Base-by-base conservation (phyloP, 2,797 vertebrate species). In the Vireo griseus region DNA sequence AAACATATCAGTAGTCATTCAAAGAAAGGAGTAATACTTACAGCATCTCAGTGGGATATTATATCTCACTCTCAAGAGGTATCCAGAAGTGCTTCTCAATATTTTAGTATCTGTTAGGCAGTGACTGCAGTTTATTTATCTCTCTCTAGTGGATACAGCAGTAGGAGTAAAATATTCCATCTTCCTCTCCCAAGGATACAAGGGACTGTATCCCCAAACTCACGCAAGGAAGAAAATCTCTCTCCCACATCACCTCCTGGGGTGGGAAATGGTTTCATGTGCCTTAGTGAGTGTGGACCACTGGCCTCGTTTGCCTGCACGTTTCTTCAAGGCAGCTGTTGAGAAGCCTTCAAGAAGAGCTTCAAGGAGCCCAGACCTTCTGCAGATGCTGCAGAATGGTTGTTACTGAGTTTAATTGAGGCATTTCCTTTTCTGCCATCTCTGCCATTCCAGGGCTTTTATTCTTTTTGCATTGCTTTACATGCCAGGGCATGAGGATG, bases 101-200 rank as follows among this genome's bases (percentile, higher is more conserved):
- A 94, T 96, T 96, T 95, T 77, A 96, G 81, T 95, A 92, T 93
- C 89, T 96, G 89, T 57, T 94, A 96, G 96, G 96, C 95, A 89
- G 33, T 93, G 94, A 90, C 72, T 92, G 84, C 85, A 65, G 81
- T 94, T 95, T 96, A 95, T 94, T 95, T 91, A 22, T 78, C 66
- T 91, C 65, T 95, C 94, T 91, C 94, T 88, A 50, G 89, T 44
- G 92, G 54, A n/a, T 72, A 83, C 62, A 77, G 69, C 75, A 91
- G 84, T 80, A 92, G 54, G 66, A 90, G 87, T 83, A 92, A 90
- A 96, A 95, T 88, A 86, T 83, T 90, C 82, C 69, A 17, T 78
- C 81, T 90, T 71, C 50, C 28, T 83, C 69, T 94, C 85, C 68
- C 16, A 84, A 81, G 54, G 21, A 33, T 72, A 1, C 39, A n/a